A percentile compares a stretch with the other conserved stretches of the same genome.
phyloP scores from a whole-genome alignment of 2,888 invertebrate species.

The Agrochola litura region DNA sequence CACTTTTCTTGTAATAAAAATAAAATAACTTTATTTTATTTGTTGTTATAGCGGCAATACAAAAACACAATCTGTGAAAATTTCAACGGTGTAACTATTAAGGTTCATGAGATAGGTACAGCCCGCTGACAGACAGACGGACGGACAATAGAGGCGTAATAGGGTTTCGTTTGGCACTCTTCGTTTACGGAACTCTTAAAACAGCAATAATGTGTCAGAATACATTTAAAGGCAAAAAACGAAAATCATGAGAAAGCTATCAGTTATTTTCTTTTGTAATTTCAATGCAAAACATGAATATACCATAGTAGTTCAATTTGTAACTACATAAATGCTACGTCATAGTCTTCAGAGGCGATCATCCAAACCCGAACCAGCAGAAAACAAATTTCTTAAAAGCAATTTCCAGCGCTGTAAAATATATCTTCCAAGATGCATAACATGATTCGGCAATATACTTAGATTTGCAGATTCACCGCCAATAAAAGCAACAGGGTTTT shows the following conservation, averaged over 20 bases:
- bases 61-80: no score
- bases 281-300: neutral
- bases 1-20: no score
- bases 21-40: no score
- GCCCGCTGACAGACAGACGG: no score
- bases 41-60: no score
- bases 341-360: neutral
- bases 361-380: constrained; percentile 16
- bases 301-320: neutral
- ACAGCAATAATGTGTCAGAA: neutral
- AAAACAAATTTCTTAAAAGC: constrained; percentile 21
- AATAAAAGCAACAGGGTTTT: constrained; percentile 73
- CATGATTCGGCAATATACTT: constrained; percentile 46
- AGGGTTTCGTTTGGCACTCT: no score
- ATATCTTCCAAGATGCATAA: constrained; percentile 38
- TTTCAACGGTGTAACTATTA: no score
- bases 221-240: neutral
- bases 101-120: no score
- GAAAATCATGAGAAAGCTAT: neutral
- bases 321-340: neutral
- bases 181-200: no score
- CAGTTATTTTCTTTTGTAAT: no score
- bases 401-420: constrained; percentile 38
- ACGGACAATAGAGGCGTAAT: no score
- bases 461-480: constrained; percentile 46